A percentile compares a stretch with the other conserved stretches of the same genome.
Conservation (phyloP, 2,888 invertebrate genomes). For the Pristionchus fissidentatus region DNA sequence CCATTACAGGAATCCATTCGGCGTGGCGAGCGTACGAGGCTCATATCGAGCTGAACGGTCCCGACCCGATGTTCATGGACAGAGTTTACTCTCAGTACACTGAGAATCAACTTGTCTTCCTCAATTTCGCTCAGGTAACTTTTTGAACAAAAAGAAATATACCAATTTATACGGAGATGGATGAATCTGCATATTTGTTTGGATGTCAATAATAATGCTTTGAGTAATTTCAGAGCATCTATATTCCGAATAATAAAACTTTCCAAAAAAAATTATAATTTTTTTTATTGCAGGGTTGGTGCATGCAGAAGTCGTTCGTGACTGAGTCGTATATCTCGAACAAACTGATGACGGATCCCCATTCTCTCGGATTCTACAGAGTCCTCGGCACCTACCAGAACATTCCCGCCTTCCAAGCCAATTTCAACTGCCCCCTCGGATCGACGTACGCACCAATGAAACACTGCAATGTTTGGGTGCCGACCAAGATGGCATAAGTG, state of each 20-base stretch:
- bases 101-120: slow-evolving; percentile 73
- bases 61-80: slow-evolving; percentile 67
- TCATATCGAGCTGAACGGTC: slow-evolving; percentile 63
- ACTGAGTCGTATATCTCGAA: slow-evolving; percentile 54
- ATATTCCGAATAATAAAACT: no score
- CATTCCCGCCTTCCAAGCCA: slow-evolving; percentile 69
- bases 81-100: slow-evolving; percentile 64
- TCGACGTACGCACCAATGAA: slow-evolving; percentile 63
- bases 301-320: slow-evolving; percentile 54
- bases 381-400: slow-evolving; percentile 70
- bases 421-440: slow-evolving; percentile 67
- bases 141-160: neutral
- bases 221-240: neutral
- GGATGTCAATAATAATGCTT: neutral
- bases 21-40: slow-evolving; percentile 66
- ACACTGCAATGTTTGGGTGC: slow-evolving; percentile 70
- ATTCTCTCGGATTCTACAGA: slow-evolving; percentile 68
- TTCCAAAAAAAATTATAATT: no score
- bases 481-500: slow-evolving; percentile 13
- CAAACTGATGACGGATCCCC: slow-evolving; percentile 68
- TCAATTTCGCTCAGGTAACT: slow-evolving; percentile 65
- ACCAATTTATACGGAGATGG: neutral
- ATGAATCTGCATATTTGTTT: neutral
- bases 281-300: slow-evolving; percentile 63
- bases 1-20: slow-evolving; percentile 70